Percentiles rank a stretch among this genome's conserved stretches.
Conservation (phyloP, 30 jellyfish, hydroid and myxozoan species). For the Pseudorhiza aurosa region DNA sequence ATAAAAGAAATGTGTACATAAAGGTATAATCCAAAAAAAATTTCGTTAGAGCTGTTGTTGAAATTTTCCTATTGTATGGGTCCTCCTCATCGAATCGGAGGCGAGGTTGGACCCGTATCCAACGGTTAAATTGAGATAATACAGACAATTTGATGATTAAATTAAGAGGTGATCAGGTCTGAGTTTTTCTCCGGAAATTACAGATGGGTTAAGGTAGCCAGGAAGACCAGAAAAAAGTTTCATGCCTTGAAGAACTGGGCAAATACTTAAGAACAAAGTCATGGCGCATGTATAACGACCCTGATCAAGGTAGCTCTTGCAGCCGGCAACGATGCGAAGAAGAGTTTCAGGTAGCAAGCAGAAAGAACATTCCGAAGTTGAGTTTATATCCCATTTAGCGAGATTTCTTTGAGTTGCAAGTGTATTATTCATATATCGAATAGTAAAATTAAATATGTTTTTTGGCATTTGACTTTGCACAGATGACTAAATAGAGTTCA, state of each 20-base stretch:
- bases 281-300: constrained; percentile 1
- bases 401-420: neutral
- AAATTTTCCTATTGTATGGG: no score
- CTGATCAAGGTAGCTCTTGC: constrained; percentile 1
- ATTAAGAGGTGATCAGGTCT: neutral
- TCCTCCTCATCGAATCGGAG: neutral
- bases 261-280: no score
- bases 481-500: neutral
- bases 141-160: neutral
- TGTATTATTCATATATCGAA: neutral
- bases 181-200: neutral
- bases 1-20: no score
- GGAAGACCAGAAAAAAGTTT: neutral
- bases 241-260: no score
- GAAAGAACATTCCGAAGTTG: neutral
- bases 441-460: neutral
- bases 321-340: neutral
- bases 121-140: neutral
- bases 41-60: no score
- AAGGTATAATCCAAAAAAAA: no score
- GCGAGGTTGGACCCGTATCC: neutral
- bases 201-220: neutral
- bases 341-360: neutral
- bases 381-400: neutral
- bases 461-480: neutral